phyloP scores from a whole-genome alignment of 2,888 invertebrate genomes.

The Cosmopolites sordidus region DNA sequence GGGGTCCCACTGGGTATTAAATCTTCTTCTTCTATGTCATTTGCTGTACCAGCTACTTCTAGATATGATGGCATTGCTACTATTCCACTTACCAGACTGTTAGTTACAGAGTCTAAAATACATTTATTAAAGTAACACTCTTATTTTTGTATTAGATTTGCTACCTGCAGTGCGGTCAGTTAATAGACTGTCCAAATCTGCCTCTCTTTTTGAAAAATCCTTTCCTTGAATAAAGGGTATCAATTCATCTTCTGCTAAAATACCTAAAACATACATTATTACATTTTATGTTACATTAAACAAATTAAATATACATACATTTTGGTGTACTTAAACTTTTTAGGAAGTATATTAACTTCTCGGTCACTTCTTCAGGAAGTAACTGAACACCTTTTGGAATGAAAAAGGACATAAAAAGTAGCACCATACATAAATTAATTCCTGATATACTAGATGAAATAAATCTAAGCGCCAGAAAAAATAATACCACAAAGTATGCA shows the following conservation, averaged over 20 bases:
- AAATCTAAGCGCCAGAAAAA: constrained; percentile 41
- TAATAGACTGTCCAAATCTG: constrained; percentile 41
- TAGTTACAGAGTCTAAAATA: constrained; percentile 8
- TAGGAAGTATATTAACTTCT: constrained; percentile 30
- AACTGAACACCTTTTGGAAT: constrained; percentile 32
- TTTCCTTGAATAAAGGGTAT: constrained; percentile 43
- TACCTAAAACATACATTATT: constrained; percentile 27
- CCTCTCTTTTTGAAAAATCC: constrained; percentile 37
- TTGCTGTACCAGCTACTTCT: constrained; percentile 40
- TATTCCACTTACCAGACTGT: constrained; percentile 36
- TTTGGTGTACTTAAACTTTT: constrained; percentile 26
- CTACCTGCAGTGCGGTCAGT: constrained; percentile 45
- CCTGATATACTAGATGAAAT: constrained; percentile 45
- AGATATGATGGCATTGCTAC: constrained; percentile 45
- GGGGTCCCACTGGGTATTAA: constrained; percentile 33
- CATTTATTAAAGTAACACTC: not conserved
- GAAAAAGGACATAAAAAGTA: constrained; percentile 37
- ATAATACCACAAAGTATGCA: constrained; percentile 41
- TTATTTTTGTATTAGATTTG: not conserved
- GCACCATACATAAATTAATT: constrained; percentile 38
- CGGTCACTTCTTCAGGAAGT: constrained; percentile 33
- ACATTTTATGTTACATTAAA: not conserved
- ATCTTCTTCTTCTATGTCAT: constrained; percentile 45
- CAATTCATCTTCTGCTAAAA: constrained; percentile 45
- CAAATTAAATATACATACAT: constrained; percentile 22